Percentiles rank a stretch among this genome's conserved stretches.
phyloP scores from a whole-genome alignment of 1,140 invertebrate genomes.

The Sycophaga agraensis region DNA sequence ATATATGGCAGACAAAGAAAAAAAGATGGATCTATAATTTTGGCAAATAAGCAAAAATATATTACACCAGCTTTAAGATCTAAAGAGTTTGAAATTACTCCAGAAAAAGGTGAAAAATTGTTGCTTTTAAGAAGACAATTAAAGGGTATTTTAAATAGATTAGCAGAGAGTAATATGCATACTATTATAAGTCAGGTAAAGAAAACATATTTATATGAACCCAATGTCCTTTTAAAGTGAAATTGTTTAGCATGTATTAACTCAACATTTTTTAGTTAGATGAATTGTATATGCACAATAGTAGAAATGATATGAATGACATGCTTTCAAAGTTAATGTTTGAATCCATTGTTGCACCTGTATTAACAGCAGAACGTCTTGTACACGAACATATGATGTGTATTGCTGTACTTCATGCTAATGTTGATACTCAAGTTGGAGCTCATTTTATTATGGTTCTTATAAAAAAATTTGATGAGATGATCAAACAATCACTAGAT shows the following conservation, averaged over 20 bases:
- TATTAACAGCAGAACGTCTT: slow-evolving; percentile 75
- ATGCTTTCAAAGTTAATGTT: slow-evolving; percentile 69
- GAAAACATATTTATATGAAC: no score
- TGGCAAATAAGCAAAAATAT: slow-evolving; percentile 67
- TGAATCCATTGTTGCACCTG: slow-evolving; percentile 66
- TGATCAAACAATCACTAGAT: slow-evolving; percentile 57
- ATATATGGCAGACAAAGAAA: slow-evolving; percentile 89
- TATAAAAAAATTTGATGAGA: slow-evolving; percentile 67
- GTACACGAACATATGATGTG: slow-evolving; percentile 83
- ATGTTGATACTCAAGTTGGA: slow-evolving; percentile 87
- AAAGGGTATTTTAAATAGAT: slow-evolving; percentile 85
- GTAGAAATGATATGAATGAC: slow-evolving; percentile 81
- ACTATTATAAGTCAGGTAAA: slow-evolving; percentile 70
- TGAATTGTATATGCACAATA: slow-evolving; percentile 68
- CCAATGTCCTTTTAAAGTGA: no score
- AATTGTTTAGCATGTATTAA: background rate
- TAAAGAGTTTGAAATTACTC: slow-evolving; percentile 55
- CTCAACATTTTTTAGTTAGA: slow-evolving; percentile 24
- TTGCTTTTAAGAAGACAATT: slow-evolving; percentile 72
- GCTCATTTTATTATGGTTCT: slow-evolving; percentile 76
- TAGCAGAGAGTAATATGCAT: slow-evolving; percentile 86
- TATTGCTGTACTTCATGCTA: slow-evolving; percentile 82
- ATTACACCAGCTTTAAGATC: slow-evolving; percentile 78
- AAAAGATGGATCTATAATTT: slow-evolving; percentile 74
- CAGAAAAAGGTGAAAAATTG: slow-evolving; percentile 63